Percentiles rank a stretch among this genome's conserved stretches.
Evolutionary conservation across 2,113 vertebrate genomes (phyloP).

Genomic region (Peromyscus polionotus): DNA sequence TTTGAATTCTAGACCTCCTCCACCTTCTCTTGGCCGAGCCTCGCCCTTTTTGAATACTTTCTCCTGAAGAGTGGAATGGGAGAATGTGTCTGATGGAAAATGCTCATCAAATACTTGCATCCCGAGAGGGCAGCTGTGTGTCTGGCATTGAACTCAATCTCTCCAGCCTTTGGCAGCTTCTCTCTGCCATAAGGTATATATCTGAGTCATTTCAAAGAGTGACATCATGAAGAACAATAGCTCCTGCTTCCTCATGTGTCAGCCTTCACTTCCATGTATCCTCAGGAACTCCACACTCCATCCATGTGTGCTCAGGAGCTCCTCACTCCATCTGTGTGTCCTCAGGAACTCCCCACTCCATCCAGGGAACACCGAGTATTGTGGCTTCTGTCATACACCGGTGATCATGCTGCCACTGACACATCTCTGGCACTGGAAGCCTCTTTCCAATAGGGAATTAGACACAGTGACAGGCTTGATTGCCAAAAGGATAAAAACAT

Average conservation of each 20-base stretch:
- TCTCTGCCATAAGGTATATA: constrained; percentile 3
- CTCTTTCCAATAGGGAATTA: constrained; percentile 39
- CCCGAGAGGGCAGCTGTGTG: background rate
- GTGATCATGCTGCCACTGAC: background rate
- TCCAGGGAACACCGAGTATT: constrained; percentile 56
- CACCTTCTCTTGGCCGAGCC: background rate
- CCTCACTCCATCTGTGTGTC: background rate
- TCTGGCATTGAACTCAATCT: background rate
- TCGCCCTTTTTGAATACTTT: background rate
- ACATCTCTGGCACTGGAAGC: background rate
- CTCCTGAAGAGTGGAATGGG: background rate
- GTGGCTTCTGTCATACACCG: constrained; percentile 56
- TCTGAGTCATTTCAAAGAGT: background rate
- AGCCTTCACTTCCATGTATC: background rate
- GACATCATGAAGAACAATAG: background rate
- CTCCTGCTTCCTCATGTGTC: background rate
- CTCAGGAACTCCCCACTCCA: background rate
- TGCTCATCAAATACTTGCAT: background rate
- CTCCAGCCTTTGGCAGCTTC: background rate
- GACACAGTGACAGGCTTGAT: constrained; percentile 69
- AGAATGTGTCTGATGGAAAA: background rate
- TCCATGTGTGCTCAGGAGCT: background rate
- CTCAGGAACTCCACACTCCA: background rate
- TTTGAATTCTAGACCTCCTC: background rate
- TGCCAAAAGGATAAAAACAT: constrained; percentile 31